phyloP scores from a whole-genome alignment of 2,888 invertebrate genomes.

The Loripinus fragilis region DNA sequence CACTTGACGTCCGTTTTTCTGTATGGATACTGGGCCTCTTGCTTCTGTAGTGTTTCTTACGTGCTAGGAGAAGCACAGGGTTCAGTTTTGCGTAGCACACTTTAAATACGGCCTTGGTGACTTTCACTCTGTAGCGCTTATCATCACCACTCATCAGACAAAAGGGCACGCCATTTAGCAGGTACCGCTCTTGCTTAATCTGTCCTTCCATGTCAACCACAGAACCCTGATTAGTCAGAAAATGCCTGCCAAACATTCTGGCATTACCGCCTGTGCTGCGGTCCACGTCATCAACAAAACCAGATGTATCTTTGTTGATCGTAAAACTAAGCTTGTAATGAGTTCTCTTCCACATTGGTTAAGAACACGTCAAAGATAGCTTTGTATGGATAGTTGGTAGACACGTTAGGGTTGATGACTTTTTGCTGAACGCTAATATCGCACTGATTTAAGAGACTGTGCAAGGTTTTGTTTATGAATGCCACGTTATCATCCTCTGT shows the following conservation, averaged over 20 bases:
- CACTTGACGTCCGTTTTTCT: too few relatives aligned
- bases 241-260: background rate
- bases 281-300: background rate
- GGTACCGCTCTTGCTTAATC: background rate
- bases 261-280: background rate
- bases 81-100: too few relatives aligned
- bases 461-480: background rate
- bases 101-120: too few relatives aligned
- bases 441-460: too few relatives aligned
- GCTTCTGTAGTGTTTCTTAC: too few relatives aligned
- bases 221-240: background rate
- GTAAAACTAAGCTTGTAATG: conserved; percentile 6
- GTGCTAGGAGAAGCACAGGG: too few relatives aligned
- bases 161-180: conserved; percentile 2
- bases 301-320: background rate
- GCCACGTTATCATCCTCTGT: conserved; percentile 7
- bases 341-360: background rate
- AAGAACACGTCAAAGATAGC: background rate
- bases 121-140: too few relatives aligned
- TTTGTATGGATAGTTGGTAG: conserved; percentile 1
- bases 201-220: too few relatives aligned
- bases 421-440: too few relatives aligned
- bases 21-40: too few relatives aligned
- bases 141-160: too few relatives aligned
- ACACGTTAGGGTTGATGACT: background rate